These are phyloP conservation scores for Arctocebus calabarensis DNA, from an alignment of 2,797 vertebrate genomes.

Conservation along the genomic window DNA sequence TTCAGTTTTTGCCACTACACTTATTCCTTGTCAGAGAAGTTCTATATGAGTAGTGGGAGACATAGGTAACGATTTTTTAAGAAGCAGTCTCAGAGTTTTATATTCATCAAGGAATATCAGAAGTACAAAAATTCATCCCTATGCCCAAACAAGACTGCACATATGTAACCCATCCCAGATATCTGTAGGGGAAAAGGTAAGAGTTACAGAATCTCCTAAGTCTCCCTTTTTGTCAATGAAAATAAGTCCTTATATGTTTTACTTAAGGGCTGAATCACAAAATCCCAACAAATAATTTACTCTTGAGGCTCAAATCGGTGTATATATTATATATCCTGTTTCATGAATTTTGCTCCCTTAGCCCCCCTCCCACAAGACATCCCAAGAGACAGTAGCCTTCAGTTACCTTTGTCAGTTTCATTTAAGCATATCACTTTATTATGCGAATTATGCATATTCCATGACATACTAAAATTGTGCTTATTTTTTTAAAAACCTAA, in stretches of 20 bases:
- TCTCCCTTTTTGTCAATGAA: background rate
- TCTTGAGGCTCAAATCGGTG: background rate
- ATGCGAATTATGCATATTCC: background rate
- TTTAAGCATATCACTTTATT: conserved; percentile 56
- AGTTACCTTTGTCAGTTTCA: conserved; percentile 33
- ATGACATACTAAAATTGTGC: conserved; percentile 41
- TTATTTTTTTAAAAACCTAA: conserved; percentile 20
- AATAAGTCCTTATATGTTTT: background rate
- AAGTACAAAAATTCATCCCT: background rate
- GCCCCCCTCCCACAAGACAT: background rate
- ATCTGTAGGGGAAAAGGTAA: background rate
- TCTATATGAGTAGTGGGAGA: background rate
- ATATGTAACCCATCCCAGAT: background rate
- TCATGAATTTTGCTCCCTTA: conserved; percentile 29
- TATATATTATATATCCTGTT: conserved; percentile 27
- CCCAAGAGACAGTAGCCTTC: background rate
- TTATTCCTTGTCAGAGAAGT: conserved; percentile 52
- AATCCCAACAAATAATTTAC: conserved; percentile 48
- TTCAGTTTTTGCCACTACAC: background rate
- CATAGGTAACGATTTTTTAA: conserved; percentile 24
- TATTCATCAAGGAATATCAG: conserved; percentile 44
- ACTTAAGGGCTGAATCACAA: conserved; percentile 23
- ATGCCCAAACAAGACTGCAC: background rate
- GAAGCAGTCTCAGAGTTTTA: conserved; percentile 28
- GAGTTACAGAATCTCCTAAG: conserved; percentile 25